Conservation (phyloP, 2,113 vertebrate genomes). For the Cryptotis parvus region DNA sequence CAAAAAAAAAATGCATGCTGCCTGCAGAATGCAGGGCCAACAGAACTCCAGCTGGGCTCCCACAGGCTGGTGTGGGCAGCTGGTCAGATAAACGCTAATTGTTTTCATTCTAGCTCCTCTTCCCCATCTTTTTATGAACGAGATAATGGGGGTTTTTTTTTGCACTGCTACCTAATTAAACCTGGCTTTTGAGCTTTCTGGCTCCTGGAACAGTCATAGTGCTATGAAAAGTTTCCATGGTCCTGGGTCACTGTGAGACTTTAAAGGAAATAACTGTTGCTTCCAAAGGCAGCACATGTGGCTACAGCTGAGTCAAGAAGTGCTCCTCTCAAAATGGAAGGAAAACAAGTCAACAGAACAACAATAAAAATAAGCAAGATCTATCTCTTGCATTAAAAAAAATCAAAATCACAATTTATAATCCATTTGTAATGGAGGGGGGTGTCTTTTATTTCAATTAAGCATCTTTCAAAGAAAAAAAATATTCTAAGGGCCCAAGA, state of each 20-base stretch:
- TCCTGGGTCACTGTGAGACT: slow-evolving; percentile 11
- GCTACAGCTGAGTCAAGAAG: background rate
- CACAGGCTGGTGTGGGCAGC: slow-evolving; percentile 12
- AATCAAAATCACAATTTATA: too few relatives aligned
- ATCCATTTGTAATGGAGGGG: background rate
- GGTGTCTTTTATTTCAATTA: background rate
- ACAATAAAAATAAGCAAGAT: slow-evolving; percentile 1
- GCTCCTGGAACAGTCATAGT: background rate
- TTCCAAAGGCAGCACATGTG: background rate
- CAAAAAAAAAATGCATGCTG: slow-evolving; percentile 67
- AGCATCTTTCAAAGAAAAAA: slow-evolving; percentile 37
- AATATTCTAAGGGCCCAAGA: too few relatives aligned
- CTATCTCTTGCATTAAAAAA: too few relatives aligned
- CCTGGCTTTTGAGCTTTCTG: slow-evolving; percentile 47
- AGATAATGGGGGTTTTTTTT: background rate
- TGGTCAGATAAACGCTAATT: slow-evolving; percentile 16
- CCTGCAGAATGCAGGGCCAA: slow-evolving; percentile 66
- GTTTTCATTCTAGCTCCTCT: slow-evolving; percentile 49
- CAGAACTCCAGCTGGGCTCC: background rate
- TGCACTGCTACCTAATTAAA: slow-evolving; percentile 52
- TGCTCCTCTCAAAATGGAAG: background rate
- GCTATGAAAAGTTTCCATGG: background rate
- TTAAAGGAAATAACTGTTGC: slow-evolving; percentile 66
- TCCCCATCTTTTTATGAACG: background rate
- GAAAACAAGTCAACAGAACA: background rate